Evolutionary conservation across 2,113 vertebrate species (phyloP), one percentile per base, ranked within the genome.

Genomic region (Sinocyclocheilus grahami): DNA sequence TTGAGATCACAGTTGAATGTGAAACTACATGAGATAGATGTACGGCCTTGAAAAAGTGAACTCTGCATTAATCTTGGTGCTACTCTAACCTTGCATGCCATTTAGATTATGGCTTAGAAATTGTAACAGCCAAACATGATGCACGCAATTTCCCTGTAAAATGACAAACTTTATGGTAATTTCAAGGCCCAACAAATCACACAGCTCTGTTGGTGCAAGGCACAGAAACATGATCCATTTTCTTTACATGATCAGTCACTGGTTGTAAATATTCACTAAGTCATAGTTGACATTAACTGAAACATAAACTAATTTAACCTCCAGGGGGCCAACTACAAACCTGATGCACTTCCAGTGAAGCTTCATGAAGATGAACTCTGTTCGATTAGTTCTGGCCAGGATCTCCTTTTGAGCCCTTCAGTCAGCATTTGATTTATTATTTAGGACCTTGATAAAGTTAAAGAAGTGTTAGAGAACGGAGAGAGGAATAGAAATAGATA

Each of bases 1-100:
- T 78, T 27, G 42, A 82, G 79, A 86, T 69, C 79, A 82, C 82
- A 53, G 51, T 71, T 84, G 65, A 84, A 87, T 71, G 60, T 78
- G 22, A 72, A 53, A 33, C 58, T n/a, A n/a, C 9, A n/a, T n/a
- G 20, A 60, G 58, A 60, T 22, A 60, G 77, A 63, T 16, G 48
- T 51, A 48, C 22, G 37, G 33, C n/a, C 74, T 79, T 79, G 53
- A 62, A 60, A 72, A 72, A 53, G 76, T 20, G 22, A 63, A 42
- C 37, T 80, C 58, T 63, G 55, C 12, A 88, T 88, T 83, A 84
- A 78, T 83, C 79, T 78, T 5, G 6, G 9, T 65, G 37, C 79
- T 82, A 3, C 60, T 48, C 39, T 39, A 80, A 60, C 30, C 55
- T 33, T 33, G 78, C 55, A 42, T 62, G 22, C 78, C 37, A 81